Evolutionary conservation across 2,888 invertebrate genomes (phyloP).

Genomic region (Augiades crinisus): DNA sequence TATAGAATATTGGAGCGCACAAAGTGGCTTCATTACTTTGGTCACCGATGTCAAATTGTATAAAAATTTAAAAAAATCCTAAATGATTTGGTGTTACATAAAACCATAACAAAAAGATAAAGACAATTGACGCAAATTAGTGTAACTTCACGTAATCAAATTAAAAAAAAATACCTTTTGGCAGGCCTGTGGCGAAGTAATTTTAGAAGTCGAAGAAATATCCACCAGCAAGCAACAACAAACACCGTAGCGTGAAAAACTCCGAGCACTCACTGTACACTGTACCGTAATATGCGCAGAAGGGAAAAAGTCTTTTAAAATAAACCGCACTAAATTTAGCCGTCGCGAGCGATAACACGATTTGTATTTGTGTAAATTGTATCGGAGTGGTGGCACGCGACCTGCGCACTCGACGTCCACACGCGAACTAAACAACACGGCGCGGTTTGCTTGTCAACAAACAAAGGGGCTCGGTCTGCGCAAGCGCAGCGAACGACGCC

Average conservation of each 20-base stretch:
- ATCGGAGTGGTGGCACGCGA: conserved; percentile 38
- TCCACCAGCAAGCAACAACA: conserved; percentile 45
- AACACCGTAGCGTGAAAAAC: conserved; percentile 33
- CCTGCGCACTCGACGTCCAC: conserved; percentile 50
- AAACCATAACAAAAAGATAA: too few relatives aligned
- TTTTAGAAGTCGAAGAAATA: conserved; percentile 58
- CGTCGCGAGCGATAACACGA: conserved; percentile 54
- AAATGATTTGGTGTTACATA: too few relatives aligned
- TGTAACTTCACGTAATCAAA: background rate
- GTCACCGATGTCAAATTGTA: too few relatives aligned
- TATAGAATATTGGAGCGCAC: too few relatives aligned
- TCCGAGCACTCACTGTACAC: conserved; percentile 47
- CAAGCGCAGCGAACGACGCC: conserved; percentile 64
- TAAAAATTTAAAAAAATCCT: too few relatives aligned
- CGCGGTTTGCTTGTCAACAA: conserved; percentile 73
- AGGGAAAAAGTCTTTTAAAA: conserved; percentile 44
- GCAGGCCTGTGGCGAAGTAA: conserved; percentile 60
- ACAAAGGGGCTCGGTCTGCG: conserved; percentile 67
- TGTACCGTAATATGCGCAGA: conserved; percentile 57
- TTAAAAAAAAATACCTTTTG: conserved; percentile 61
- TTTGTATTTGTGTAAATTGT: conserved; percentile 25
- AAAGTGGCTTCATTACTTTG: too few relatives aligned
- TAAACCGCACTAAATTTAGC: conserved; percentile 70
- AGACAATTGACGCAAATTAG: background rate
- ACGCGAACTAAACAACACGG: conserved; percentile 50